A percentile compares a stretch with the other conserved stretches of the same genome.
Evolutionary conservation across 2,888 invertebrate genomes (phyloP).

Genomic region (Byasa hedistus): DNA sequence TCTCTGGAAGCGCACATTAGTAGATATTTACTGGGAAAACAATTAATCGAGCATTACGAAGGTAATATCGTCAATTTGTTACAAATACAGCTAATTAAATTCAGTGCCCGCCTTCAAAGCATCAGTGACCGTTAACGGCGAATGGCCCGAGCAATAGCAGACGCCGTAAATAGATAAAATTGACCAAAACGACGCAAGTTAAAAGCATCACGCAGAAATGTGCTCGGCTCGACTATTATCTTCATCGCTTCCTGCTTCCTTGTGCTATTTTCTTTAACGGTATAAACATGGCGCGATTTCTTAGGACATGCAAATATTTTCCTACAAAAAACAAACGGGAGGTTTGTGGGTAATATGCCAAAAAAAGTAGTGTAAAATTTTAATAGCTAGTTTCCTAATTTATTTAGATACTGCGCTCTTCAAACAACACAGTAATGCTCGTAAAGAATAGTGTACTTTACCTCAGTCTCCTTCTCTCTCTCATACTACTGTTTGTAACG

Average conservation of each 20-base stretch:
- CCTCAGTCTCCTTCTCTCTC: too few species aligned
- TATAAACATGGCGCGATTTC: slow-evolving; percentile 4
- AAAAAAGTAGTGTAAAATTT: too few species aligned
- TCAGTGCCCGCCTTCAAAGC: slow-evolving; percentile 20
- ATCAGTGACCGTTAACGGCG: slow-evolving; percentile 19
- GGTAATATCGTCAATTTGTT: slow-evolving; percentile 11
- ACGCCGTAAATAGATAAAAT: slow-evolving; percentile 27
- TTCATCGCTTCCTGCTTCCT: slow-evolving; percentile 27
- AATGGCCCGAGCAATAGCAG: slow-evolving; percentile 12
- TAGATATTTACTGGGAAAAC: neutral
- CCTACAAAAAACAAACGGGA: too few species aligned
- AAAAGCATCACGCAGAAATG: slow-evolving; percentile 24
- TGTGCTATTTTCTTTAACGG: slow-evolving; percentile 19
- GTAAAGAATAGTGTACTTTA: too few species aligned
- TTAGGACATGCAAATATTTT: neutral
- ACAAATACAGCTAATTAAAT: slow-evolving; percentile 24
- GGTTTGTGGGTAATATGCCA: too few species aligned
- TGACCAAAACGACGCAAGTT: slow-evolving; percentile 27
- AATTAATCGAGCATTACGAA: slow-evolving; percentile 1
- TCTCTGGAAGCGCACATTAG: neutral
- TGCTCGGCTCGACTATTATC: slow-evolving; percentile 24
- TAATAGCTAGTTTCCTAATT: too few species aligned
- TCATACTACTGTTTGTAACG: too few species aligned
- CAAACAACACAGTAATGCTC: neutral
- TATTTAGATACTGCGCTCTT: neutral